phyloP scores from a whole-genome alignment of 2,888 invertebrate species.

The Orgyia antiqua region DNA sequence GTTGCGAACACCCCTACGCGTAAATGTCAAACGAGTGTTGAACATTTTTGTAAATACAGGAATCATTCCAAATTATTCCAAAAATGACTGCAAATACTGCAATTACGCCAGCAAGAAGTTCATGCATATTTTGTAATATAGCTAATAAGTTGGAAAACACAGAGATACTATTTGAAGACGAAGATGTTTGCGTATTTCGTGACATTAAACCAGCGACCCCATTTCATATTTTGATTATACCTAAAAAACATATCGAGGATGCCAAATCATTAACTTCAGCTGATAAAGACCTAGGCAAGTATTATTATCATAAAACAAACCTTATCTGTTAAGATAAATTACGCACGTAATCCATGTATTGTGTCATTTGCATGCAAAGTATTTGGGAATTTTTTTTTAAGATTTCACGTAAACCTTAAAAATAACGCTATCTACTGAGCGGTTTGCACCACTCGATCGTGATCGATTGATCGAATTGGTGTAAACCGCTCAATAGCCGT shows the following conservation, averaged over 20 bases:
- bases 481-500: no score
- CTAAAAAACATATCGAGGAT: conserved; percentile 87
- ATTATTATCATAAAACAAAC: not conserved
- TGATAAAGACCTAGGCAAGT: conserved; percentile 84
- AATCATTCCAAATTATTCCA: no score
- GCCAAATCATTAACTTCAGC: conserved; percentile 81
- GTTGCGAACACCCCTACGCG: no score
- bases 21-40: no score
- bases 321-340: no score
- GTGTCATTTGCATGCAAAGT: not conserved
- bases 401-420: no score
- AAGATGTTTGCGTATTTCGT: conserved; percentile 86
- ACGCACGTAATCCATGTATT: no score
- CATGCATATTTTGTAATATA: conserved; percentile 88
- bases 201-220: conserved; percentile 90
- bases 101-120: conserved; percentile 29
- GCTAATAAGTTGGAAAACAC: conserved; percentile 78
- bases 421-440: no score
- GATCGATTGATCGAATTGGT: no score
- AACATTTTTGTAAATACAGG: no score
- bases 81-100: conserved; percentile 33
- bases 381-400: not conserved
- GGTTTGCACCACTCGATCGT: no score
- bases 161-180: conserved; percentile 83
- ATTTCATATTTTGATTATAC: conserved; percentile 87